Evolutionary conservation across 2,113 vertebrate species (phyloP).

Genomic region (Muscicapa adusta): DNA sequence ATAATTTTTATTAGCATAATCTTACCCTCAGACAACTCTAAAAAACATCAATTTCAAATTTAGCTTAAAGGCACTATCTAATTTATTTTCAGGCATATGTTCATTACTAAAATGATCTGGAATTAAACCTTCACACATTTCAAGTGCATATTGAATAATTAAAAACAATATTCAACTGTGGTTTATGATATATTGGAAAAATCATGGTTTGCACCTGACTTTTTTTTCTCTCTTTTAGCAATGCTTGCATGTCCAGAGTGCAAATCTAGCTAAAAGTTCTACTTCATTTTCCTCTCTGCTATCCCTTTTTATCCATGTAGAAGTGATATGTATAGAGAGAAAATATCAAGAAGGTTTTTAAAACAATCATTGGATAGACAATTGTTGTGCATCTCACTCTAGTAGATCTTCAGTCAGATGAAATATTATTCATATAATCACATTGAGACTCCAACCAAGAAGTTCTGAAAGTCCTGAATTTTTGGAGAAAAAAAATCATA

Average conservation of each 20-base stretch:
- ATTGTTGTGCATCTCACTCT: not conserved
- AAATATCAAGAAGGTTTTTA: not conserved
- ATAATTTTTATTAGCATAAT: not conserved
- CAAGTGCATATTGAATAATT: not conserved
- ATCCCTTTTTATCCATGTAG: not conserved
- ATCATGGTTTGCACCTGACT: fast-evolving
- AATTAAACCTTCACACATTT: not conserved
- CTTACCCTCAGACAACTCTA: not conserved
- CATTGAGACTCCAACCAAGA: not conserved
- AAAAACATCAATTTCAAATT: not conserved
- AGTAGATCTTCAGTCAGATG: not conserved
- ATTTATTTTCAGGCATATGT: not conserved
- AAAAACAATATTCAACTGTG: not conserved
- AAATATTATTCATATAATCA: not conserved
- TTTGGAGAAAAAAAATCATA: fast-evolving
- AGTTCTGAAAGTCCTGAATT: not conserved
- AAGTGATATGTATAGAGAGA: not conserved
- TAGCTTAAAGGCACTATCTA: not conserved
- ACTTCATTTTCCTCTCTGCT: fast-evolving
- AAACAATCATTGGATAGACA: not conserved
- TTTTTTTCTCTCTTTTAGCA: not conserved
- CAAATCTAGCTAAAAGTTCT: not conserved
- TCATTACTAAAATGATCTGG: not conserved
- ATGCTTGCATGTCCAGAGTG: not conserved
- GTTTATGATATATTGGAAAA: not conserved